Evolutionary conservation across 1,140 invertebrate species (phyloP), one percentile per base, ranked within the genome.

Genomic region (Acromyrmex echinatior): DNA sequence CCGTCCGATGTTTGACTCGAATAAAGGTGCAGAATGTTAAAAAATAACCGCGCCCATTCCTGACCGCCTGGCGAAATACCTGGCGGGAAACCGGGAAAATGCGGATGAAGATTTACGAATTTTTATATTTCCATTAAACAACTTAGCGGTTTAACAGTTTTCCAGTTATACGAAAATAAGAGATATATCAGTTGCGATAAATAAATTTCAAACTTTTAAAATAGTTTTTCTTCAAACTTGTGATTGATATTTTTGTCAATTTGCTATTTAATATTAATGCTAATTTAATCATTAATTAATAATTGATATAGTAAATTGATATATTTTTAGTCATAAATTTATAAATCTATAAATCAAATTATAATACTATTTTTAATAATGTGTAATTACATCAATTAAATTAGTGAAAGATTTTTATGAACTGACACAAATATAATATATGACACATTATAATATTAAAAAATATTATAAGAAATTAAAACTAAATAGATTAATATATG

Each of bases 11-110:
- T 84, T 87, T 73, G 80, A 87, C 81, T 73, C 81, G 82, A 76
- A 85, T 86, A 87, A 87, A 86, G 86, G 86, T 78, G 81, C 81
- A 87, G 81, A 86, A 87, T 87, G 86, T 86, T 87, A 78, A 87
- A 87, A 87, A 87, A 87, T 87, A 86, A 87, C 62, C 81, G 80
- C 60, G 63, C 86, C 68, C 82, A 53, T 21, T 39, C 31, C 84
- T 53, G 81, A 78, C 51, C 86, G 51, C 56, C 68, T 56, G 21
- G 56, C 39, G 56, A 76, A 84, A 84, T 76, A 84, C 74, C 39
- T 31, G 31, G 31, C 39, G 18, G 70, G 14, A 74, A 76, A 84
- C 74, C 28, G 25, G 21, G 39, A 4, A 74, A 76, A 84, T 18
- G 49, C 70, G 56, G 49, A 71, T 58, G 4, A 45, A 58, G 65